Base-by-base conservation (phyloP, 2,888 invertebrate genomes). In the Notodonta dromedarius region DNA sequence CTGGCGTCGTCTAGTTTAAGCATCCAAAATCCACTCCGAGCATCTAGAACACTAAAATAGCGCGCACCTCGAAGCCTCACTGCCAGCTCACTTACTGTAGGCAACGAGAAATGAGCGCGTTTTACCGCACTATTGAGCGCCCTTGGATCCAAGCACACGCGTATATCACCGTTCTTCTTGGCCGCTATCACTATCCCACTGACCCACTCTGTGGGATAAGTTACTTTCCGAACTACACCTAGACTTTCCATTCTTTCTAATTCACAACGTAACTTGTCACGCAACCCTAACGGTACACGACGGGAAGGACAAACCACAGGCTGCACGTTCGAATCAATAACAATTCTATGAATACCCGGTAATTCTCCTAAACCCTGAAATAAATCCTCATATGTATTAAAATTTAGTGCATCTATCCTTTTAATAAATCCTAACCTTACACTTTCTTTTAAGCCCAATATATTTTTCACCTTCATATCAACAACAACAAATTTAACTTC, bases 111-210 rank as follows among this genome's bases (percentile, higher is more conserved):
- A 55, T 71, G 66, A 11, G 53, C 56, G 6, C 63, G 60, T 6
- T 54, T 58, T 16, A 66, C 59, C 0, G 57, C 69, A 8, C 53
- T 11, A 32, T 65, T 63, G 0, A 69, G 53, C 5, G 63, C 61
- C 14, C 68, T 57, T 13, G 70, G 73, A 40, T 71, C 70, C 5
- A 71, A 13, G 53, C 53, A 53, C 9, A 53, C 13, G 4, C 53
- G 32, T 13, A 53, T n/a, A 13, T 24, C 35, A n/a, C 51, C 50
- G 13, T 57, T 35, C 48, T 58, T 61, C 39, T 58, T 74, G 5
- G 70, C 71, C 0, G 63, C 71, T 11, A 76, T 14, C 5, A 76
- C 73, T 11, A 76, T 69, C 14, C 71, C 65, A 55, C 73, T 71
- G 0, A 69, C 70, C 70, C 77, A 71, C 4, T 60, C 56, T 7